Evolutionary conservation across 2,888 invertebrate genomes (phyloP), one percentile per base, ranked within the genome.

Genomic region (Lysandra bellargus): DNA sequence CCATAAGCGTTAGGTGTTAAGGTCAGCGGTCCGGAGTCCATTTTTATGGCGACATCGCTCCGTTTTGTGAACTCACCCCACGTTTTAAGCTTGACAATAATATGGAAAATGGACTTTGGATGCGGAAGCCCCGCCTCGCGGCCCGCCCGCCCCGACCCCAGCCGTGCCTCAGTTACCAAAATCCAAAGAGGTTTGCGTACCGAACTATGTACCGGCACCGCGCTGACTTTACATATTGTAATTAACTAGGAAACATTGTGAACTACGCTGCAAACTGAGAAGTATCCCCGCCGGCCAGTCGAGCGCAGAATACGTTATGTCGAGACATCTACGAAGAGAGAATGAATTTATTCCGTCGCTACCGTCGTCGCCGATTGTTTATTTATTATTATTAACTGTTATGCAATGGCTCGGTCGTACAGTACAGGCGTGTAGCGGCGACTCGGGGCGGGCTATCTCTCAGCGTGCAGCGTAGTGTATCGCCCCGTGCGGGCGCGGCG

Each of bases 1-100:
- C 92, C 92, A 92, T 92, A 91, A 88, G 89, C 88, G 85, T 90
- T 69, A 89, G 88, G 81, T 79, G 83, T 49, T 76, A 76, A 84
- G 84, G 79, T 87, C 85, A 85, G 86, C 84, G 85, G 79, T 87
- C 85, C 85, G 86, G 84, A 86, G 90, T 88, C 87, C 88, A 87
- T 86, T 88, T 87, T 86, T 83, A 79, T 83, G 81, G 81, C 83
- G 83, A 83, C 84, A 82, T 84, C 85, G 84, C 85, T 83, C 82
- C 81, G 80, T 81, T 77, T 61, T 73, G 78, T 78, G 37, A 49
- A 79, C 79, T 80, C 80, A 79, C 81, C 78, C 80, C 81, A 79
- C 61, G 73, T 80, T 81, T 80, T 78, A 81, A 77, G 82, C 83
- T 81, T 81, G 84, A 84, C 84, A 84, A 84, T 84, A 84, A 84